Evolutionary conservation across 2,113 vertebrate genomes (phyloP), one percentile per base, ranked within the genome.

Genomic region (Chaetorhynchus papuensis): DNA sequence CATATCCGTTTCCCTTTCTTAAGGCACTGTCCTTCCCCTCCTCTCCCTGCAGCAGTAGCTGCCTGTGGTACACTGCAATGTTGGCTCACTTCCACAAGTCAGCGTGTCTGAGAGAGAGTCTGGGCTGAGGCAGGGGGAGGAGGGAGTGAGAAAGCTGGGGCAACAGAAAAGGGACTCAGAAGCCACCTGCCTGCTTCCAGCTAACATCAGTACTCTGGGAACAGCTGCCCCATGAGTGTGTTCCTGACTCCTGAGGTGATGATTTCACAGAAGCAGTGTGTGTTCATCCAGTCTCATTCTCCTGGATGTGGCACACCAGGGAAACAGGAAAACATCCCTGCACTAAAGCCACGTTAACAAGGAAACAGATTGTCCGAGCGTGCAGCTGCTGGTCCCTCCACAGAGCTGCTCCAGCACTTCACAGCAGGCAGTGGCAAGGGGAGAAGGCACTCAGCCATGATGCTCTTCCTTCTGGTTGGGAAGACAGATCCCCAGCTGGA

Each of bases 31-130:
- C 41, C 71, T 65, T 76, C 22, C 39, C 63, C 71, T 39, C 23
- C 26, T 52, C 74, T 82, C 63, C 77, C 93, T 82, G 77, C 83
- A 94, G 89, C 77, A 76, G 39, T 56, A 66, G 68, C 87, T 92
- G 77, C 87, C 79, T 78, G 83, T 75, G 86, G 56, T 47, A 79
- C 64, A 47, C 92, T 92, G 91, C 91, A 94, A 74, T 1, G 4
- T 2, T 89, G 96, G 94, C 94, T 93, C 89, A 30, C 41, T 95
- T 95, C 96, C 96, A 96, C 54, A 69, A 87, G 93, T 49, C 91
- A 82, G 78, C 1, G 1, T 54, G 78, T 45, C 81, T 87, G 77
- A 56, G 49, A 82, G 39, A 92, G 52, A 69, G 39, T 37, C 69
- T 71, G 56, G 56, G 41, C 52, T 57, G 42, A 59, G 33, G 63